A percentile compares a stretch with the other conserved stretches of the same genome.
phyloP scores from a whole-genome alignment of 2,113 vertebrate species.

The Ceuthmochares aereus region DNA sequence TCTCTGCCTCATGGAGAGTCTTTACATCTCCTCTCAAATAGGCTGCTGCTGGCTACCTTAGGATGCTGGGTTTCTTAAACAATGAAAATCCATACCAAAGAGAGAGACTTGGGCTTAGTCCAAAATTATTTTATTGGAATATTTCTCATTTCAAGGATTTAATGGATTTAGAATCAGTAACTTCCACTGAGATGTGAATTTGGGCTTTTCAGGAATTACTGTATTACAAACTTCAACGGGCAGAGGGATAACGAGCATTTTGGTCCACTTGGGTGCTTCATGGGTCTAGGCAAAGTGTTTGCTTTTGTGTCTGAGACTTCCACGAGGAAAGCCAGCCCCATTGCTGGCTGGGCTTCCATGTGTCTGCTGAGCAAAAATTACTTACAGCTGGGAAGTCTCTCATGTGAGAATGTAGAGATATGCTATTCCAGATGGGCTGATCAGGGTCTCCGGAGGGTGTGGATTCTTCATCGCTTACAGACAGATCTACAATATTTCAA shows the following conservation, averaged over 20 bases:
- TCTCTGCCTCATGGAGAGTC: neutral
- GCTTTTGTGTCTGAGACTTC: neutral
- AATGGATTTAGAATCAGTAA: neutral
- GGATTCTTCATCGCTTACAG: neutral
- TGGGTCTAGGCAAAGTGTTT: neutral
- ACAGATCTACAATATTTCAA: neutral
- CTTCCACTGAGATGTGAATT: neutral
- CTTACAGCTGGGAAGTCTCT: neutral
- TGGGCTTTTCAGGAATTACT: neutral
- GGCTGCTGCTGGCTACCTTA: neutral
- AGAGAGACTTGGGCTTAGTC: neutral
- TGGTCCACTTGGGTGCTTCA: neutral
- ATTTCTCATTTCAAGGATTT: neutral
- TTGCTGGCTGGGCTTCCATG: neutral
- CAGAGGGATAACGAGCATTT: neutral
- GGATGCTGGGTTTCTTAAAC: neutral
- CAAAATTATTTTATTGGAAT: neutral
- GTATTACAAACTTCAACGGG: accelerated
- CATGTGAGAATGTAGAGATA: neutral
- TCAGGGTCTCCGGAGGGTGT: neutral
- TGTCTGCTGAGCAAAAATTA: neutral
- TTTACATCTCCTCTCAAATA: neutral
- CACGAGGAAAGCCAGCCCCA: neutral
- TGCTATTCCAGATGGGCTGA: neutral
- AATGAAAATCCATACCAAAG: neutral